These are phyloP conservation scores for Drosophila mayri DNA, from an alignment of 1,140 invertebrate species.

Conservation along the genomic window DNA sequence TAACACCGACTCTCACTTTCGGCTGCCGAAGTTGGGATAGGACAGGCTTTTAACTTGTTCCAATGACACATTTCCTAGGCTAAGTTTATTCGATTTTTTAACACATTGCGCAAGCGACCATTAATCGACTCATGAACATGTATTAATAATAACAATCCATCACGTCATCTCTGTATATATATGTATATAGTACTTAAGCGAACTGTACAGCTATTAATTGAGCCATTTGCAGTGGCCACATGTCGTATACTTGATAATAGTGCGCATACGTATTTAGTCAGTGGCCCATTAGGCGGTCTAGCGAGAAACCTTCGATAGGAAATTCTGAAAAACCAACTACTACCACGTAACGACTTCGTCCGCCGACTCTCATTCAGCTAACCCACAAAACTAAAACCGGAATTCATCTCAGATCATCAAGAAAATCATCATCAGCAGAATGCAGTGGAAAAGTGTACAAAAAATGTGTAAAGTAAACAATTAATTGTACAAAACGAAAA, in stretches of 20 bases:
- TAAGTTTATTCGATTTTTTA: conserved; percentile 47
- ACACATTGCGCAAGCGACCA: conserved; percentile 42
- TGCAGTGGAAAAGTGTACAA: conserved; percentile 9
- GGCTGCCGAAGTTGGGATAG: background rate
- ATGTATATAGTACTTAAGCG: conserved; percentile 31
- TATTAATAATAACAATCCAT: conserved; percentile 25
- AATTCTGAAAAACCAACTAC: conserved; percentile 8
- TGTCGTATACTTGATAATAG: conserved; percentile 73
- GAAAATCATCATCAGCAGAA: conserved; percentile 26
- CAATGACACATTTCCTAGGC: conserved; percentile 43
- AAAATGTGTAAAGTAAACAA: conserved; percentile 39
- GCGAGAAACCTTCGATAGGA: conserved; percentile 34
- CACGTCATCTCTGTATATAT: conserved; percentile 39
- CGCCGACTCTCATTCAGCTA: conserved; percentile 39
- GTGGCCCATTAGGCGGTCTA: conserved; percentile 41
- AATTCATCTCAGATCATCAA: conserved; percentile 43
- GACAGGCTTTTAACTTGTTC: conserved; percentile 10
- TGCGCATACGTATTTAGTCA: conserved; percentile 40
- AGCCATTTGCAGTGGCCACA: conserved; percentile 60
- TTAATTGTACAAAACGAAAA: conserved; percentile 14
- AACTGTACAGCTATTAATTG: conserved; percentile 35
- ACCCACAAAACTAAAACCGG: conserved; percentile 48
- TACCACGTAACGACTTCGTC: conserved; percentile 21
- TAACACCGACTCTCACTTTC: conserved; percentile 28
- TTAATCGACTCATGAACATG: conserved; percentile 24